Evolutionary conservation across 2,888 invertebrate species (phyloP).

Genomic region (Eurytoma adleriae): DNA sequence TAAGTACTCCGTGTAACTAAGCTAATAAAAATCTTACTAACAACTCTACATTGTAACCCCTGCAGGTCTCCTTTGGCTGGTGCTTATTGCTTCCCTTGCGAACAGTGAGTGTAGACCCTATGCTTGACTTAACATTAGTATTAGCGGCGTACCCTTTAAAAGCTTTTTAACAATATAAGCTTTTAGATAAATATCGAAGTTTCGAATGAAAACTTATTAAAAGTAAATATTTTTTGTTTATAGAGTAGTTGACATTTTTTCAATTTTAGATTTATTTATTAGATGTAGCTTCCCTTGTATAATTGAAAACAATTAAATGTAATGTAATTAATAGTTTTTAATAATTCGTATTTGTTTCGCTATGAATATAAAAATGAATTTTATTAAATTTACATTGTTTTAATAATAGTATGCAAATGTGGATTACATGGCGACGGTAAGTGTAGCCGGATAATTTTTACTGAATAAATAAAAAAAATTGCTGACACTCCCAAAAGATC

Average conservation of each 20-base stretch:
- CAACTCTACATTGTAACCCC: slow-evolving; percentile 62
- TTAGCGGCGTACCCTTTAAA: slow-evolving; percentile 3
- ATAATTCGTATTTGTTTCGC: too few relatives aligned
- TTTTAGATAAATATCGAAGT: slow-evolving; percentile 27
- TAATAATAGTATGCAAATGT: slow-evolving; percentile 49
- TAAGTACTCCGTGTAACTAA: slow-evolving; percentile 32
- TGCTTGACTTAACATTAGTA: slow-evolving; percentile 32
- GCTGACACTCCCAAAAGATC: not conserved
- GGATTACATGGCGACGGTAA: slow-evolving; percentile 55
- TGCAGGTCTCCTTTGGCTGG: slow-evolving; percentile 79
- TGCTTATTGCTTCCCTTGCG: slow-evolving; percentile 79
- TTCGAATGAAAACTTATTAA: slow-evolving; percentile 9
- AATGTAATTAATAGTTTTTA: too few relatives aligned
- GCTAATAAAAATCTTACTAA: slow-evolving; percentile 55
- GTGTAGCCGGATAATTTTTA: slow-evolving; percentile 10
- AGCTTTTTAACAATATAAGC: slow-evolving; percentile 20
- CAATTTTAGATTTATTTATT: not conserved
- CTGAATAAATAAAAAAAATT: not conserved
- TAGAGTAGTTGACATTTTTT: not conserved
- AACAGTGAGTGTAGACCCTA: slow-evolving; percentile 78
- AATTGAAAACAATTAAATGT: not conserved
- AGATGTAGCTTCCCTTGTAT: not conserved
- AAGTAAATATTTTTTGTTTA: not conserved
- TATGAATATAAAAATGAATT: too few relatives aligned
- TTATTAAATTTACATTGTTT: not conserved